Conservation (phyloP, 2,797 vertebrate species). For the Scomberomorus guttatus region DNA sequence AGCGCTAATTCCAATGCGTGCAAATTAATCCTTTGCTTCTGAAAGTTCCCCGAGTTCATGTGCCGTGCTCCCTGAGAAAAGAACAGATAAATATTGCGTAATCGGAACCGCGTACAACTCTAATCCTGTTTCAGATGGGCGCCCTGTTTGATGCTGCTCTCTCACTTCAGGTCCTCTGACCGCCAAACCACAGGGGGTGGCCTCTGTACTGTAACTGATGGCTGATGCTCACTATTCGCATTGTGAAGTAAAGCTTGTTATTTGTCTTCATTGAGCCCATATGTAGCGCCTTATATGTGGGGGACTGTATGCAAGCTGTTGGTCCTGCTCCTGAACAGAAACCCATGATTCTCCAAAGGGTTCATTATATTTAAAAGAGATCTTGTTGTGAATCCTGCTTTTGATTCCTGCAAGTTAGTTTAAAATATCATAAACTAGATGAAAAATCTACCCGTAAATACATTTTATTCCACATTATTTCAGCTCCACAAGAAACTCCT, state of each 20-base stretch:
- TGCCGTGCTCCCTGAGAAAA: constrained; percentile 68
- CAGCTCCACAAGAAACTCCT: not conserved
- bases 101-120: constrained; percentile 56
- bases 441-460: constrained; percentile 4
- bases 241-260: constrained; percentile 30
- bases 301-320: constrained; percentile 6
- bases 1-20: constrained; percentile 78
- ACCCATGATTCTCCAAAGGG: not conserved
- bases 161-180: constrained; percentile 66
- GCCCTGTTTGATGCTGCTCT: constrained; percentile 73
- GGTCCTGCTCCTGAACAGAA: constrained; percentile 7
- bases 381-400: not conserved
- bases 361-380: constrained; percentile 30
- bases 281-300: constrained; percentile 28
- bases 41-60: constrained; percentile 79
- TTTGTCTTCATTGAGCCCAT: constrained; percentile 53
- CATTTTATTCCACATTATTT: not conserved
- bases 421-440: constrained; percentile 13
- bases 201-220: constrained; percentile 34
- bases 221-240: constrained; percentile 22
- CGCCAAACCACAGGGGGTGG: constrained; percentile 29
- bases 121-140: constrained; percentile 76
- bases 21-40: constrained; percentile 81
- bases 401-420: constrained; percentile 1
- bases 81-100: constrained; percentile 81